These are phyloP conservation scores for Thamnaconus septentrionalis DNA, from an alignment of 2,113 vertebrate species.

Conservation along the genomic window DNA sequence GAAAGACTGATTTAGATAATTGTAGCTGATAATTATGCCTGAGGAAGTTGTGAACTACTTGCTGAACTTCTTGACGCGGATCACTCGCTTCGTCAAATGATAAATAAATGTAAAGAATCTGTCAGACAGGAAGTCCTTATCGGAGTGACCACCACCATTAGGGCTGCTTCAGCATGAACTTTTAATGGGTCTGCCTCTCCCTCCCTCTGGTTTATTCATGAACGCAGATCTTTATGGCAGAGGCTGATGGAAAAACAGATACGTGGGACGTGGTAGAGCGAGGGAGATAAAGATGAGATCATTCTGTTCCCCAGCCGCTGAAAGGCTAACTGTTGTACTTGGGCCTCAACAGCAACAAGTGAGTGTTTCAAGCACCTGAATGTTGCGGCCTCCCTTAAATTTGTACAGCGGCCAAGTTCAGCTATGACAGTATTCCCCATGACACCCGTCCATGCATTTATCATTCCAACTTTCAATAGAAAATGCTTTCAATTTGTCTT, in stretches of 20 bases:
- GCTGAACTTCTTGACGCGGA: neutral
- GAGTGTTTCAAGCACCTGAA: too few relatives aligned
- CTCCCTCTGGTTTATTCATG: constrained; percentile 58
- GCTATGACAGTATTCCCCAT: too few relatives aligned
- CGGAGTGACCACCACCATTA: constrained; percentile 41
- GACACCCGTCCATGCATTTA: too few relatives aligned
- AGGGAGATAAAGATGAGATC: neutral
- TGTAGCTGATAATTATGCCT: too few relatives aligned
- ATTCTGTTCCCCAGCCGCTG: neutral
- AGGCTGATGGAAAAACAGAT: constrained; percentile 18
- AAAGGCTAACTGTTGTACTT: neutral
- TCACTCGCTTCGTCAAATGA: constrained; percentile 6
- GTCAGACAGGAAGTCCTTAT: constrained; percentile 34
- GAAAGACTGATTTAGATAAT: too few relatives aligned
- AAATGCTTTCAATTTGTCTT: too few relatives aligned
- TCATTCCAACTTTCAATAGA: too few relatives aligned
- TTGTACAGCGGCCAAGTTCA: too few relatives aligned
- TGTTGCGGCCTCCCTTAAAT: too few relatives aligned
- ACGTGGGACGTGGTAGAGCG: neutral
- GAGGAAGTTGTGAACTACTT: too few relatives aligned
- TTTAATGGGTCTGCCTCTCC: constrained; percentile 48
- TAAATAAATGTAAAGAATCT: too few relatives aligned
- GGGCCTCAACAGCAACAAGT: constrained; percentile 1
- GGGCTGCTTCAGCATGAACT: constrained; percentile 34
- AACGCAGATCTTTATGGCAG: constrained; percentile 29